These are phyloP conservation scores for Tiaroga cobitis DNA, from an alignment of 2,797 vertebrate species.

Conservation along the genomic window DNA sequence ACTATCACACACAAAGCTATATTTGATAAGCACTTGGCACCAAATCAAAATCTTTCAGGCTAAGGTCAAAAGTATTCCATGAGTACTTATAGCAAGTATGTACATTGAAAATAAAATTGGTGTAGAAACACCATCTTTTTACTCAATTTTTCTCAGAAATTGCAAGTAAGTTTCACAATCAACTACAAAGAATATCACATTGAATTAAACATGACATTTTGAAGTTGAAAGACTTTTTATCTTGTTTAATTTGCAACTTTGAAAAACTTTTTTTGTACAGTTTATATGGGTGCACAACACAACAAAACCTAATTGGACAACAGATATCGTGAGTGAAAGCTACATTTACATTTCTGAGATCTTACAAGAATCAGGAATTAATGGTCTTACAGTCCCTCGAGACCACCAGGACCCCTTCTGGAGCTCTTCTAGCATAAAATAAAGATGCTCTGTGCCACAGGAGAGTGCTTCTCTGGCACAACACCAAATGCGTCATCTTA, in stretches of 20 bases:
- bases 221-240: background rate
- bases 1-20: background rate
- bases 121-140: background rate
- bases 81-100: background rate
- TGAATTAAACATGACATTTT: background rate
- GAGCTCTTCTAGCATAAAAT: constrained; percentile 59
- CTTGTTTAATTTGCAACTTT: background rate
- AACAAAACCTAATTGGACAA: background rate
- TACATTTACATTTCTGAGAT: background rate
- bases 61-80: constrained; percentile 54
- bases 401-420: constrained; percentile 12
- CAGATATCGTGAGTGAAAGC: background rate
- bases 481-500: constrained; percentile 77
- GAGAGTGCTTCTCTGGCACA: constrained; percentile 71
- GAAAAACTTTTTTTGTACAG: background rate
- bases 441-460: constrained; percentile 60
- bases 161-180: background rate
- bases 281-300: background rate
- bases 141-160: background rate
- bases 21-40: constrained; percentile 58
- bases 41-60: constrained; percentile 61
- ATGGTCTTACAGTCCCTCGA: background rate
- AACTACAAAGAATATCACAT: background rate
- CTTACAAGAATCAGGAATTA: background rate
- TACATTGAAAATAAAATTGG: background rate